Conservation (phyloP, 1,140 invertebrate species). For the Anthonomus grandis region DNA sequence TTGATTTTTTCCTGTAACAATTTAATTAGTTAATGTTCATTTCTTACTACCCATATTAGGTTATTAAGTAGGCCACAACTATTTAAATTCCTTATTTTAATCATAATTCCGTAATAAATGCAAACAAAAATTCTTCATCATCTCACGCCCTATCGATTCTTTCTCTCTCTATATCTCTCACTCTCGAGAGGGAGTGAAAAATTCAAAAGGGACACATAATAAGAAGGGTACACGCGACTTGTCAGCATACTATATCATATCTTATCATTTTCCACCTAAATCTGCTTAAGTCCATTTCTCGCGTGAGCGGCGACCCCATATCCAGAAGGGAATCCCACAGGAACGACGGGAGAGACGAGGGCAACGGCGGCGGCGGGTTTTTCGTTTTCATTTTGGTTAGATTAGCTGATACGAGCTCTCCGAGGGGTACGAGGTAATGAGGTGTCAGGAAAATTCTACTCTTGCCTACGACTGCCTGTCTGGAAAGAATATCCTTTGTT, state of each 20-base stretch:
- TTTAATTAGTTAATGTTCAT: no score
- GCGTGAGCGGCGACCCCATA: slow-evolving; percentile 31
- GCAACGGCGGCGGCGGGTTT: slow-evolving; percentile 25
- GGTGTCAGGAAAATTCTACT: slow-evolving; percentile 10
- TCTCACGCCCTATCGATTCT: no score
- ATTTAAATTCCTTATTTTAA: no score
- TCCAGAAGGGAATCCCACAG: slow-evolving; percentile 13
- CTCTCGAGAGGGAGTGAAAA: no score
- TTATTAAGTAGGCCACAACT: no score
- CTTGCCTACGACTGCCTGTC: neutral
- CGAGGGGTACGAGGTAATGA: slow-evolving; percentile 13
- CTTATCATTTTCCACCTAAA: slow-evolving; percentile 34
- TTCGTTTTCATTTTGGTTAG: slow-evolving; percentile 29
- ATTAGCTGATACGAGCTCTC: slow-evolving; percentile 24
- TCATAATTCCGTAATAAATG: no score
- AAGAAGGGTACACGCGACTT: slow-evolving; percentile 27
- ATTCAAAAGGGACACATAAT: no score
- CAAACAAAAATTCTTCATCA: no score
- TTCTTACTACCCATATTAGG: no score
- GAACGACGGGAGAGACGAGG: slow-evolving; percentile 15
- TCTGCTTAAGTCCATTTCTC: slow-evolving; percentile 38
- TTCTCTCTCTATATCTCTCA: no score
- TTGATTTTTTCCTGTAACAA: no score
- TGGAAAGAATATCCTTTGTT: no score
- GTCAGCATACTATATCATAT: slow-evolving; percentile 31